Base-by-base conservation (phyloP, 2,888 invertebrate species). In the Calameuta filiformis region DNA sequence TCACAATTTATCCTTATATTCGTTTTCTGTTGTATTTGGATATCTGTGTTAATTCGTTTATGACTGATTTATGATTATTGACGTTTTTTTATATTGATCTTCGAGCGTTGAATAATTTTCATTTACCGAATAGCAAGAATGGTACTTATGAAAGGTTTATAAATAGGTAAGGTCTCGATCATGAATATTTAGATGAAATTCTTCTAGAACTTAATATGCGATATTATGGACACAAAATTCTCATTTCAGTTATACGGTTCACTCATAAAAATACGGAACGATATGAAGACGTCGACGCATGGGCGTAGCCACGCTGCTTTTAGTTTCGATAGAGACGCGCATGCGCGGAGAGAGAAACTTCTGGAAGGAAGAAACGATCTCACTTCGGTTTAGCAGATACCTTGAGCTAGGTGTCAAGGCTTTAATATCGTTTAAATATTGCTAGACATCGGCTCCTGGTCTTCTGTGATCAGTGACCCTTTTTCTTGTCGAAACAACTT, bases 331-430 rank as follows among this genome's bases (percentile, higher is more conserved):
- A n/a, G 33, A 35, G 1, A 34, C 3, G 71, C 81, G 81, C 81
- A 81, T 78, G 79, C 79, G 81, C 75, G 12, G 68, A 40, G 31
- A 74, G 74, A 78, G 79, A 74, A 77, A 77, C 75, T 79, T 79
- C 79, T 76, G 69, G 79, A 79, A 78, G 73, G 56, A 56, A 56
- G 56, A 56, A 56, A 56, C 56, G 56, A 2, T 23, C 56, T 56
- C 56, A 56, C 56, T 56, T 56, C 56, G 56, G 56, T 56, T 56
- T 56, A 9, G 56, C 23, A 56, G 56, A 56, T 56, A 56, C 23
- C 9, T 56, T 56, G 6, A 2, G 56, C 23, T 23, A 23, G 56
- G 9, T 56, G 23, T 23, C 56, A 56, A 56, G 56, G 23, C 6
- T 56, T 23, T 23, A 23, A 56, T 56, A 56, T 23, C 56, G 23